Evolutionary conservation across 2,888 invertebrate genomes (phyloP).

Genomic region (Drosophila rellima): DNA sequence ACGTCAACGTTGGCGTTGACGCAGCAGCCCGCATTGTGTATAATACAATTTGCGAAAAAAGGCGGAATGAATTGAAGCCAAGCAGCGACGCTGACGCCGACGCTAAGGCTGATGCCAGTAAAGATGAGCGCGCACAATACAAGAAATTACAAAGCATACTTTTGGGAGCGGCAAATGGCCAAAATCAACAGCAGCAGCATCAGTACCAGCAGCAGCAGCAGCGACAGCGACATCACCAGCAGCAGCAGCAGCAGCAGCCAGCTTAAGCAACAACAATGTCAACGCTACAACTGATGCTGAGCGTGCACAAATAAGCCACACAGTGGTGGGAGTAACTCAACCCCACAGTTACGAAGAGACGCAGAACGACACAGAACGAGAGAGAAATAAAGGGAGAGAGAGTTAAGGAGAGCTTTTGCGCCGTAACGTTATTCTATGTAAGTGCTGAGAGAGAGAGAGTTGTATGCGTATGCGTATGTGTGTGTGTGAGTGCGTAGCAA

Average conservation of each 20-base stretch:
- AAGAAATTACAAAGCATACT: conserved; percentile 77
- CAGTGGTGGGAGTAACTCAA: conserved; percentile 31
- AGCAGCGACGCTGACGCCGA: conserved; percentile 39
- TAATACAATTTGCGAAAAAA: conserved; percentile 73
- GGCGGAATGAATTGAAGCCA: conserved; percentile 52
- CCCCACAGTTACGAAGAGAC: conserved; percentile 4
- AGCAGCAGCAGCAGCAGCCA: conserved; percentile 34
- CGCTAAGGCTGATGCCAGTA: conserved; percentile 47
- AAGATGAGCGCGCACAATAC: conserved; percentile 79
- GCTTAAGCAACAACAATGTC: conserved; percentile 61
- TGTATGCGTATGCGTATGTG: neutral
- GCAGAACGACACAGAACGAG: conserved; percentile 6
- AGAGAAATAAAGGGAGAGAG: conserved; percentile 6
- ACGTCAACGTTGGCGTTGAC: conserved; percentile 14
- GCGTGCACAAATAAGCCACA: conserved; percentile 62
- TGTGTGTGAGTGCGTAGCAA: conserved; percentile 11
- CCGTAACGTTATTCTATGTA: conserved; percentile 45
- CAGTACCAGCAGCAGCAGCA: conserved; percentile 34
- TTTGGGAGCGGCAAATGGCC: conserved; percentile 80
- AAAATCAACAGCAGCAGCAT: conserved; percentile 67
- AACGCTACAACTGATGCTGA: conserved; percentile 67
- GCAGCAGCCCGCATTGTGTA: conserved; percentile 68
- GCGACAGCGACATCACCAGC: conserved; percentile 19
- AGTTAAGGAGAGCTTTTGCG: conserved; percentile 47
- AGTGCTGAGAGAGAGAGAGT: conserved; percentile 28